These are phyloP conservation scores for Dromococcyx pavoninus DNA, from an alignment of 2,797 vertebrate species.

Conservation along the genomic window DNA sequence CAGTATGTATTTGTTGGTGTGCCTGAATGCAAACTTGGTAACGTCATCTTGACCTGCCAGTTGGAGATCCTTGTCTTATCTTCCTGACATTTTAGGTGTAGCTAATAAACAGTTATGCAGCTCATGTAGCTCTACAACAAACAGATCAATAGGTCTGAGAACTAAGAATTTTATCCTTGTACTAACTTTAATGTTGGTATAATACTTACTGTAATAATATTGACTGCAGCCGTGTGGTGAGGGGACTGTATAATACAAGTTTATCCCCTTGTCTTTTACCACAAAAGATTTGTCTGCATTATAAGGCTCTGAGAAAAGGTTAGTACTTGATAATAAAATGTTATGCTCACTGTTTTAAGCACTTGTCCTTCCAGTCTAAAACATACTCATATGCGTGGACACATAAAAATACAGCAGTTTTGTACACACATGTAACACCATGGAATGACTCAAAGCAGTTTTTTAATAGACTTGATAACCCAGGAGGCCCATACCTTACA, in stretches of 20 bases:
- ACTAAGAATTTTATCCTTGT: slow-evolving; percentile 10
- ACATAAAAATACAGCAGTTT: neutral
- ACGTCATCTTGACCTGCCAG: neutral
- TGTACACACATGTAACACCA: neutral
- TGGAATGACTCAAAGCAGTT: neutral
- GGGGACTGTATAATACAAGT: neutral
- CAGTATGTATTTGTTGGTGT: neutral
- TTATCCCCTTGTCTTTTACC: slow-evolving; percentile 42
- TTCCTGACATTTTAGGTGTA: neutral
- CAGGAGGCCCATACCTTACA: neutral
- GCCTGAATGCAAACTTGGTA: neutral
- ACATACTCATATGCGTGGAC: neutral
- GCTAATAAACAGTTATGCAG: slow-evolving; percentile 10
- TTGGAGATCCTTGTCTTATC: neutral
- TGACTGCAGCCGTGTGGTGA: slow-evolving; percentile 48
- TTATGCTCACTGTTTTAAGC: neutral
- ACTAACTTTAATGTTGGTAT: slow-evolving; percentile 16
- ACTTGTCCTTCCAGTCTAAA: neutral
- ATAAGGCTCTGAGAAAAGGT: neutral
- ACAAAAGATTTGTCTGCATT: slow-evolving; percentile 22
- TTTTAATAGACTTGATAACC: neutral
- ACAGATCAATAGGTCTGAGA: slow-evolving; percentile 33
- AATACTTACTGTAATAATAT: slow-evolving; percentile 28
- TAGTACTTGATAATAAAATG: neutral
- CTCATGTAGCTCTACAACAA: slow-evolving; percentile 28